Percentiles rank a stretch among this genome's conserved stretches.
Conservation (phyloP, 1,140 invertebrate genomes). For the Carposina sasakii region DNA sequence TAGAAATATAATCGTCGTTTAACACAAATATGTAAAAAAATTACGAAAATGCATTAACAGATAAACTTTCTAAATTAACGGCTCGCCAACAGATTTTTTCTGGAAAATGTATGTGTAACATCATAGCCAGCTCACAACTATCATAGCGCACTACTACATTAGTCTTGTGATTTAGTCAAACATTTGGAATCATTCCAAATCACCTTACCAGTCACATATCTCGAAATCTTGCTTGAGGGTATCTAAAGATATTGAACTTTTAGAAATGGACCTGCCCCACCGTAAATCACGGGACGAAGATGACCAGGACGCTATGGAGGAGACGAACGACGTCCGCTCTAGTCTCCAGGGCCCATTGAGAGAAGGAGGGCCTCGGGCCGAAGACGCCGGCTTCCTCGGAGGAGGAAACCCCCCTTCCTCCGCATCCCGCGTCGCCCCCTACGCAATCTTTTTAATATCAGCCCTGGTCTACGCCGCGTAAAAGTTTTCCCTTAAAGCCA, state of each 20-base stretch:
- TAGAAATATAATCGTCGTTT: too few relatives aligned
- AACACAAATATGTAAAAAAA: too few relatives aligned
- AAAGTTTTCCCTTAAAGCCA: constrained; percentile 43
- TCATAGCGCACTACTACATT: too few relatives aligned
- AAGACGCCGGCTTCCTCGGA: constrained; percentile 58
- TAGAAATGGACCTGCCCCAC: constrained; percentile 69
- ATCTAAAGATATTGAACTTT: constrained; percentile 11
- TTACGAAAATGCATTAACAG: too few relatives aligned
- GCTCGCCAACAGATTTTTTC: too few relatives aligned
- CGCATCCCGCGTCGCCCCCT: constrained; percentile 21
- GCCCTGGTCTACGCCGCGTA: constrained; percentile 39
- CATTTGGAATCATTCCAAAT: too few relatives aligned
- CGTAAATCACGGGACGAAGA: constrained; percentile 56
- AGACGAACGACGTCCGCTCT: constrained; percentile 60
- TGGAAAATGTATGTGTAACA: too few relatives aligned
- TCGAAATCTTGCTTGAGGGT: too few relatives aligned
- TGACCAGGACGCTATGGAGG: constrained; percentile 49
- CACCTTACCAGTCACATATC: too few relatives aligned
- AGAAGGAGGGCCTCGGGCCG: constrained; percentile 49
- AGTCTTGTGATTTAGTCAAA: too few relatives aligned
- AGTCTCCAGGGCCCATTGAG: constrained; percentile 61
- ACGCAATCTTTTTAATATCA: constrained; percentile 53
- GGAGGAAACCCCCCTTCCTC: constrained; percentile 36
- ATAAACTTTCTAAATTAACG: too few relatives aligned
- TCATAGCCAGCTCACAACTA: too few relatives aligned